Percentiles rank a stretch among this genome's conserved stretches.
phyloP scores from a whole-genome alignment of 2,888 invertebrate species.

The Cheilosia vulpina region DNA sequence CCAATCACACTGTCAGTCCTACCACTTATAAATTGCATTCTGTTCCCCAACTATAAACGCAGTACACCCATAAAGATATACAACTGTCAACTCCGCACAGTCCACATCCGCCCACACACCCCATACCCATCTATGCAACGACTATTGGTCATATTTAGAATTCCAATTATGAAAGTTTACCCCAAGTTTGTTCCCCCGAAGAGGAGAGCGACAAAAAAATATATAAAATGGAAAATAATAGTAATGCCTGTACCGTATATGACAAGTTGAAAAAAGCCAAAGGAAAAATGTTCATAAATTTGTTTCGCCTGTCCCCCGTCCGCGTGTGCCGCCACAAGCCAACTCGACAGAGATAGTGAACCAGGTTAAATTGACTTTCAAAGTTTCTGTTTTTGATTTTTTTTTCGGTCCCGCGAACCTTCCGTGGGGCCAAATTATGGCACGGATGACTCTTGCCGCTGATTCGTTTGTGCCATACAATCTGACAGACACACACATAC shows the following conservation, averaged over 20 bases:
- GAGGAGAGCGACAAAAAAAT: neutral
- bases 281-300: conserved; percentile 58
- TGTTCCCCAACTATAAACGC: no score
- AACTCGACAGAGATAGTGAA: conserved; percentile 46
- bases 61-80: no score
- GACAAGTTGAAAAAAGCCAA: conserved; percentile 42
- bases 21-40: no score
- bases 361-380: conserved; percentile 75
- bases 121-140: no score
- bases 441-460: conserved; percentile 63
- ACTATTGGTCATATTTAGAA: conserved; percentile 56
- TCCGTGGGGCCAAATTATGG: conserved; percentile 68
- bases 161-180: conserved; percentile 60
- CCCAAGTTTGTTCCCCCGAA: conserved; percentile 18
- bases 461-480: conserved; percentile 38
- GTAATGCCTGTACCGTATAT: conserved; percentile 36
- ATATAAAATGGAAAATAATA: conserved; percentile 23
- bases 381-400: conserved; percentile 67
- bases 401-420: conserved; percentile 58
- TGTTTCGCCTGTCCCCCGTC: conserved; percentile 16
- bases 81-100: conserved; percentile 12
- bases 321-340: conserved; percentile 5
- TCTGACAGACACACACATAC: conserved; percentile 14
- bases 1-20: no score
- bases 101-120: conserved; percentile 22